Base-by-base conservation (phyloP, 1,140 invertebrate genomes). In the Maconellicoccus hirsutus region DNA sequence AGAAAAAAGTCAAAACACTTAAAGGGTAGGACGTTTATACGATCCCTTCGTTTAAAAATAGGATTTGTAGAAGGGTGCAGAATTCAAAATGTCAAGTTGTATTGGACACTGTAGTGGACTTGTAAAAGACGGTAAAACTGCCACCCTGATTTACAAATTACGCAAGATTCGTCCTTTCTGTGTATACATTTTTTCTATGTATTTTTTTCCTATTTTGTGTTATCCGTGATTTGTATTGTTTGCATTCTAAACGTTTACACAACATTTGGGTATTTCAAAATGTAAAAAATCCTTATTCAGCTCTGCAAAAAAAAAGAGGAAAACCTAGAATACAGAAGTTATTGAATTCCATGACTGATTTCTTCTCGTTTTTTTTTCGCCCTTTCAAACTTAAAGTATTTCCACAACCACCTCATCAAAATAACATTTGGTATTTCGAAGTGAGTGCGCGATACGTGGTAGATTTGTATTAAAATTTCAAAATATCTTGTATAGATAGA, bases 401-500 rank as follows among this genome's bases (percentile, higher is more conserved):
- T 66, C 19, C 10, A 66, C 61, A 66, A 66, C 61, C 61, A 66
- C 25, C 61, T 66, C 61, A 66, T 66, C 61, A 66, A 66, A 66
- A 66, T 66, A 66, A 66, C 61, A 66, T 66, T 66, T 66, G 61
- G 61, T 66, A 66, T 66, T 66, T 66, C 21, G 61, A 66, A 66
- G 22, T 66, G 25, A 19, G 42, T 16, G 16, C 10, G 16, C 42
- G 42, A 52, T 52, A 16, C 42, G n/a, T 23, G 25, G 61, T 66
- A 23, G 61, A 66, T 25, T 66, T 26, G 25, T 66, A 66, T 66
- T 66, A 66, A 66, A 66, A 66, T 16, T 66, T 66, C 25, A 66
- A 25, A 66, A 66, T 66, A 66, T 26, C 25, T 66, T 66, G 61
- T 66, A 66, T 66, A 66, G 61, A 66, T 66, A 66, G 25, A 66